These are phyloP conservation scores for Phrixothrix hirtus DNA, from an alignment of 2,888 invertebrate genomes.

Conservation along the genomic window DNA sequence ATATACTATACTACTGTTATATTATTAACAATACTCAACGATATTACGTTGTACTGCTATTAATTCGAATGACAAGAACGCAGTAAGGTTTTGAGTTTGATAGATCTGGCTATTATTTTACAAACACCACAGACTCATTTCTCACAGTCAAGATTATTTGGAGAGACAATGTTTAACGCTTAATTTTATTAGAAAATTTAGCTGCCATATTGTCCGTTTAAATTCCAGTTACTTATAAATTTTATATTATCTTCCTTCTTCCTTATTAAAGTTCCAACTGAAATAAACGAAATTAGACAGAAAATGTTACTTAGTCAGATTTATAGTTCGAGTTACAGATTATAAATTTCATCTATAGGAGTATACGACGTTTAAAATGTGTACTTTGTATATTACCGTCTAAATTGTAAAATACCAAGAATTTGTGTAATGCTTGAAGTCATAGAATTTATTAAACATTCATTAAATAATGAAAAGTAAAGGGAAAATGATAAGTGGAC, in stretches of 20 bases:
- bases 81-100: slow-evolving; percentile 25
- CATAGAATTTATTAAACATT: too few relatives aligned
- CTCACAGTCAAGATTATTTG: slow-evolving; percentile 21
- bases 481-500: too few relatives aligned
- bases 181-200: slow-evolving; percentile 25
- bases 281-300: slow-evolving; percentile 14
- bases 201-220: slow-evolving; percentile 21
- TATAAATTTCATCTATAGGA: too few relatives aligned
- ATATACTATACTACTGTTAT: too few relatives aligned
- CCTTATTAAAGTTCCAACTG: slow-evolving; percentile 19
- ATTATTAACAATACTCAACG: too few relatives aligned
- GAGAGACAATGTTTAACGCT: slow-evolving; percentile 17
- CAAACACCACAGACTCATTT: slow-evolving; percentile 14
- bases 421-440: too few relatives aligned
- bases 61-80: slow-evolving; percentile 22
- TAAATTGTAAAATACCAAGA: too few relatives aligned
- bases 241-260: slow-evolving; percentile 18
- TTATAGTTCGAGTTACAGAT: background rate
- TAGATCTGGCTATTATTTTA: slow-evolving; percentile 27
- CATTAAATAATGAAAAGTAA: too few relatives aligned
- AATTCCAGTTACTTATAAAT: slow-evolving; percentile 22
- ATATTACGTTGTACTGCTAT: slow-evolving; percentile 24
- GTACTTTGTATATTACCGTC: too few relatives aligned
- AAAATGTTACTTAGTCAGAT: slow-evolving; percentile 2
- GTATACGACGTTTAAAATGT: too few relatives aligned